Evolutionary conservation across 2,888 invertebrate genomes (phyloP).

Genomic region (Leucophora obtusa): DNA sequence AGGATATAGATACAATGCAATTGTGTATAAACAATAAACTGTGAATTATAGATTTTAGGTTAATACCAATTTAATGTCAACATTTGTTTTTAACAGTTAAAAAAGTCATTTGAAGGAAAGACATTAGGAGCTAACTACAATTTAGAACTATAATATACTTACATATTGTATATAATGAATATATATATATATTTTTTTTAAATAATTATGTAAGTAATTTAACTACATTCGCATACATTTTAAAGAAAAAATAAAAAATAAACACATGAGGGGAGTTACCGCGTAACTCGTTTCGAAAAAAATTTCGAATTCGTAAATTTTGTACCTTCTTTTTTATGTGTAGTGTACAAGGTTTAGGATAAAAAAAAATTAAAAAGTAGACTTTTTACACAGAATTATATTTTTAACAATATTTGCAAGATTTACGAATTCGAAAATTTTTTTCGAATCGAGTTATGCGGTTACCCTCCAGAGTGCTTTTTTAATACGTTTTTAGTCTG

Average conservation of each 20-base stretch:
- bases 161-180: not conserved
- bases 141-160: slow-evolving; percentile 26
- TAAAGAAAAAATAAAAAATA: not conserved
- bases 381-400: no score
- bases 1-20: not conserved
- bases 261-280: no score
- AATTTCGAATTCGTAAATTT: no score
- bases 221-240: not conserved
- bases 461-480: slow-evolving; percentile 18
- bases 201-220: slow-evolving; percentile 18
- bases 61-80: slow-evolving; percentile 36
- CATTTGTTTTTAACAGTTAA: slow-evolving; percentile 21
- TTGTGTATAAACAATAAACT: slow-evolving; percentile 3
- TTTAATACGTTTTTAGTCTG: slow-evolving; percentile 24
- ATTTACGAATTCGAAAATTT: no score
- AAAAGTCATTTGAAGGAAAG: slow-evolving; percentile 24
- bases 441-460: no score
- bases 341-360: no score
- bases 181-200: not conserved
- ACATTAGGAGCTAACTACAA: slow-evolving; percentile 34
- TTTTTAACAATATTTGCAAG: no score
- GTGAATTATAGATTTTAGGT: slow-evolving; percentile 3
- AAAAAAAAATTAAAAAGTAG: no score
- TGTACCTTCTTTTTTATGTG: no score
- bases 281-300: no score